Percentiles rank a stretch among this genome's conserved stretches.
These are phyloP conservation scores for Zaprionus camerounensis DNA, from an alignment of 1,140 invertebrate genomes.

Conservation along the genomic window DNA sequence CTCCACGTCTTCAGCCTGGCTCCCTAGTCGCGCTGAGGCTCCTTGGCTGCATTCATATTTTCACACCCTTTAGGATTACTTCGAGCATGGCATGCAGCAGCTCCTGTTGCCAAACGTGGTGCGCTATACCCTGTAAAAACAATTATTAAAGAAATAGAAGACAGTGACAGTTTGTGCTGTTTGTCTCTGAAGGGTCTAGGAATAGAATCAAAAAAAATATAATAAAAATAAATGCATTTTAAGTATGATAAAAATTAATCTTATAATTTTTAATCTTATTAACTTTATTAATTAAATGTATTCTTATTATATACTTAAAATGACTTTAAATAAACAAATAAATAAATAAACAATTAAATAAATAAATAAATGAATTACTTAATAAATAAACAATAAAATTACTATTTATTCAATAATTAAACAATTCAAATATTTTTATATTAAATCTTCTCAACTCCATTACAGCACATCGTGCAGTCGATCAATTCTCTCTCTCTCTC, in stretches of 20 bases:
- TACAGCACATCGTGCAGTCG: conserved; percentile 3
- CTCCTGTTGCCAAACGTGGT: conserved; percentile 61
- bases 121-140: conserved; percentile 13
- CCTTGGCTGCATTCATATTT: conserved; percentile 77
- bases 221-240: too few relatives aligned
- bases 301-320: too few relatives aligned
- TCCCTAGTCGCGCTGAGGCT: conserved; percentile 32
- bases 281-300: too few relatives aligned
- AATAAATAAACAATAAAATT: not conserved
- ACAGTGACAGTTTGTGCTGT: too few relatives aligned
- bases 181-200: too few relatives aligned
- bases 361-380: not conserved
- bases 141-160: not conserved
- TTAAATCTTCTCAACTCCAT: not conserved
- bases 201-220: too few relatives aligned
- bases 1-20: conserved; percentile 27
- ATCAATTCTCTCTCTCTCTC: not conserved
- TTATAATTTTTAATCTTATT: too few relatives aligned
- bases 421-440: not conserved
- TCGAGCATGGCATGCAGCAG: conserved; percentile 66
- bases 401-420: not conserved
- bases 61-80: conserved; percentile 81
- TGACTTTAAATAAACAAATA: too few relatives aligned
- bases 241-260: too few relatives aligned
- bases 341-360: too few relatives aligned